Conservation (phyloP, 2,113 vertebrate genomes). For the Ascaphus truei region DNA sequence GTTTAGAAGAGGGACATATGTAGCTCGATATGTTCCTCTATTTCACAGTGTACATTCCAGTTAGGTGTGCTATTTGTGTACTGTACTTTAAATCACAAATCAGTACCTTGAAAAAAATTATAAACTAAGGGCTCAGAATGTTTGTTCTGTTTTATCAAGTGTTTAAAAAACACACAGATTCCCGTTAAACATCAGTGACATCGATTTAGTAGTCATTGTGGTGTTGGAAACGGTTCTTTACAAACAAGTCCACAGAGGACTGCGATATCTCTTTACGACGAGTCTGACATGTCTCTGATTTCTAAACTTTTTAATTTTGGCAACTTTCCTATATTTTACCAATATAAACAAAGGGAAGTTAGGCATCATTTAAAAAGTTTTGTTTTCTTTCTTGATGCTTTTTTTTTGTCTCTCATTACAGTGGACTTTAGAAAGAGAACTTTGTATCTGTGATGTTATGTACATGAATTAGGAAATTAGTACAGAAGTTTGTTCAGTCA, state of each 20-base stretch:
- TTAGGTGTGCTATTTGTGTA: constrained; percentile 38
- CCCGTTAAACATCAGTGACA: background rate
- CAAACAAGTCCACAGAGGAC: background rate
- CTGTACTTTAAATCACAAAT: constrained; percentile 25
- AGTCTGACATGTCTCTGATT: background rate
- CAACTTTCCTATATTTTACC: background rate
- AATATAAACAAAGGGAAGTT: constrained; percentile 11
- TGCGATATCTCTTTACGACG: background rate
- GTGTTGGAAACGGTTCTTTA: background rate
- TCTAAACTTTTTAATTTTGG: background rate
- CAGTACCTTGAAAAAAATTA: constrained; percentile 45
- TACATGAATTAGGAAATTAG: background rate
- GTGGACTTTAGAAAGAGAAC: background rate
- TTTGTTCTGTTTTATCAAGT: constrained; percentile 15
- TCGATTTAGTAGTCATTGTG: background rate
- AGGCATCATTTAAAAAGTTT: no score
- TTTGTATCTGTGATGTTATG: constrained; percentile 1
- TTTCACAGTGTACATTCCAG: constrained; percentile 57
- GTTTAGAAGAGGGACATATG: constrained; percentile 36
- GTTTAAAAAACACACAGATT: background rate
- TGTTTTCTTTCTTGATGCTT: background rate
- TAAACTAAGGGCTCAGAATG: constrained; percentile 46
- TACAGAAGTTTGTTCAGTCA: background rate
- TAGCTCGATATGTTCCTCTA: constrained; percentile 40
- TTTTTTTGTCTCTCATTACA: background rate